Conservation (phyloP, 1,140 invertebrate genomes). For the Gryllus bimaculatus region DNA sequence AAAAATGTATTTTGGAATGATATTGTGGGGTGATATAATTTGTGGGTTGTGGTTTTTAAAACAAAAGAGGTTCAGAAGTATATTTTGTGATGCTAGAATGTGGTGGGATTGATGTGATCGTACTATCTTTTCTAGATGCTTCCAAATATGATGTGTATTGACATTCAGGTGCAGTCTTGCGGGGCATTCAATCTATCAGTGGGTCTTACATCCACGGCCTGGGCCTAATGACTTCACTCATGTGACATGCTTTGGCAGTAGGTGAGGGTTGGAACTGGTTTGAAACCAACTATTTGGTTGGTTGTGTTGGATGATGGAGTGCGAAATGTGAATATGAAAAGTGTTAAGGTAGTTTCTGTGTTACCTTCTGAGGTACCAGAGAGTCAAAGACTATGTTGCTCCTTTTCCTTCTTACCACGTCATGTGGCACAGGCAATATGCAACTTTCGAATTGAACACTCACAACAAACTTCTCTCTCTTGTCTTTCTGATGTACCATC, state of each 20-base stretch:
- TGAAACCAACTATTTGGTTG: background rate
- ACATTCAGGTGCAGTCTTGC: slow-evolving; percentile 1
- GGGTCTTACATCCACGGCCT: background rate
- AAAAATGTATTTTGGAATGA: slow-evolving; percentile 21
- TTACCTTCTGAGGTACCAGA: background rate
- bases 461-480: slow-evolving; percentile 1
- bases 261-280: background rate
- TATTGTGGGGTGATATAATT: slow-evolving; percentile 20
- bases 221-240: background rate
- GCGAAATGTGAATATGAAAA: background rate
- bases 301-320: background rate
- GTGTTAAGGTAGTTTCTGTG: background rate
- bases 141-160: slow-evolving; percentile 13
- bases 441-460: background rate
- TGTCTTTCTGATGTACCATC: background rate
- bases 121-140: slow-evolving; percentile 18
- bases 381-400: background rate
- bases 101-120: slow-evolving; percentile 6
- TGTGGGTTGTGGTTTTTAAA: slow-evolving; percentile 18
- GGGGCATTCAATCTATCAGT: background rate
- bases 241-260: background rate
- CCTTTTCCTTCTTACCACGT: background rate
- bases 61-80: background rate
- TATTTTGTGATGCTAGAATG: slow-evolving; percentile 17
- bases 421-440: background rate